Base-by-base conservation (phyloP, 2,888 invertebrate genomes). In the Lithophane leautieri region DNA sequence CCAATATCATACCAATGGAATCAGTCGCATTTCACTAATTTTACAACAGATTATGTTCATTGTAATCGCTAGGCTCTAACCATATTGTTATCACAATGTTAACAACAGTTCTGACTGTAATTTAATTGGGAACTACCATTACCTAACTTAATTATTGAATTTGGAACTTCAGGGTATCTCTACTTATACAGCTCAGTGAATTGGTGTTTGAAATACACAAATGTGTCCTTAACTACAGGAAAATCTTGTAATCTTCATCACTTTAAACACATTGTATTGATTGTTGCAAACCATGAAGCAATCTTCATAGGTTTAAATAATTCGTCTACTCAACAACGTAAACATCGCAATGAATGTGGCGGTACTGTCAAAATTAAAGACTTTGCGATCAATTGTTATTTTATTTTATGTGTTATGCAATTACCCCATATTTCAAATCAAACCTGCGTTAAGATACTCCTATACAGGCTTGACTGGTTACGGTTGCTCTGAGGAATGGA, bases 11-110 rank as follows among this genome's bases (percentile, higher is more conserved):
- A 76, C 56, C 67, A 78, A 77, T 77, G n/a, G 34, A 67, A 77
- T 78, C 77, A 82, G 25, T 62, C 34, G 8, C 22, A 42, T 67
- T 77, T 76, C 62, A 82, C 61, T 78, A 79, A 77, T 82, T 56
- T 58, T 40, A 52, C 1, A 68, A 40, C 28, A 77, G 78, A 82
- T 77, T 68, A 76, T n/a, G 7, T 6, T 25, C 28, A 22, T 47
- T 42, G 19, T 54, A 71, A 56, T 56, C 47, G 40, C 25, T 47
- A 56, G 65, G 3, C 1, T 1, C 22, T 22, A 67, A 76, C 69
- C 34, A 7, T 80, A 70, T 62, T 52, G 70, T 42, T 66, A 66
- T 50, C 60, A 76, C 44, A 67, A 40, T 4, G 40, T 34, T 50
- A 65, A 47, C 42, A 44, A 42, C 50, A 44, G 19, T 50, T 28